A percentile compares a stretch with the other conserved stretches of the same genome.
These are phyloP conservation scores for Fulmarus glacialis DNA, from an alignment of 2,113 vertebrate species.

Conservation along the genomic window DNA sequence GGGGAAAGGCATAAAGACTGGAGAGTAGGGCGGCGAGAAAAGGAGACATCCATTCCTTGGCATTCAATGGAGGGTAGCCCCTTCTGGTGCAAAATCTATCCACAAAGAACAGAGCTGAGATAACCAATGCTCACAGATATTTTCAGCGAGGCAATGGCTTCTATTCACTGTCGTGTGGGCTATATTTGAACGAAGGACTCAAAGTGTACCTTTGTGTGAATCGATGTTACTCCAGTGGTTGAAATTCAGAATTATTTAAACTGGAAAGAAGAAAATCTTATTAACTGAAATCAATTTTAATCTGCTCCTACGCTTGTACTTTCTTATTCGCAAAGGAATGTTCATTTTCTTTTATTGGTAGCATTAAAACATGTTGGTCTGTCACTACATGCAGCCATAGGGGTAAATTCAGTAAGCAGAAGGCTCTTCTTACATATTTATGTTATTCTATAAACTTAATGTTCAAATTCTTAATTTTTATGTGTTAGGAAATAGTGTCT, in stretches of 20 bases:
- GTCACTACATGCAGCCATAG: background rate
- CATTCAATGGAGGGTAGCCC: background rate
- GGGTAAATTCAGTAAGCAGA: background rate
- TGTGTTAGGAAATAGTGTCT: background rate
- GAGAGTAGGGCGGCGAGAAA: background rate
- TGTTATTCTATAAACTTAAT: background rate
- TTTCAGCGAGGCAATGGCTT: background rate
- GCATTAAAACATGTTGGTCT: background rate
- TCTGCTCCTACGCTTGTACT: background rate
- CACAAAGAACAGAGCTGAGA: background rate
- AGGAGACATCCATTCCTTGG: background rate
- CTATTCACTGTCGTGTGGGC: background rate
- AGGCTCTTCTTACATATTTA: background rate
- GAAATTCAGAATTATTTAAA: background rate
- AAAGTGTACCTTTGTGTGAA: background rate
- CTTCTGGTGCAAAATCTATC: background rate
- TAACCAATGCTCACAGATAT: background rate
- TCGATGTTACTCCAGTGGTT: background rate
- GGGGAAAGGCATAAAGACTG: background rate
- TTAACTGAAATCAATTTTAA: constrained; percentile 10
- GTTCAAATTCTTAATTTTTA: background rate
- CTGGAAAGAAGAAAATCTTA: constrained; percentile 32
- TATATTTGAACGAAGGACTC: background rate
- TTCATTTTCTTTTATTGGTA: background rate
- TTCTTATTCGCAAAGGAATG: background rate